Conservation (phyloP, 2,888 invertebrate species). For the Drosophila nr. fundita region DNA sequence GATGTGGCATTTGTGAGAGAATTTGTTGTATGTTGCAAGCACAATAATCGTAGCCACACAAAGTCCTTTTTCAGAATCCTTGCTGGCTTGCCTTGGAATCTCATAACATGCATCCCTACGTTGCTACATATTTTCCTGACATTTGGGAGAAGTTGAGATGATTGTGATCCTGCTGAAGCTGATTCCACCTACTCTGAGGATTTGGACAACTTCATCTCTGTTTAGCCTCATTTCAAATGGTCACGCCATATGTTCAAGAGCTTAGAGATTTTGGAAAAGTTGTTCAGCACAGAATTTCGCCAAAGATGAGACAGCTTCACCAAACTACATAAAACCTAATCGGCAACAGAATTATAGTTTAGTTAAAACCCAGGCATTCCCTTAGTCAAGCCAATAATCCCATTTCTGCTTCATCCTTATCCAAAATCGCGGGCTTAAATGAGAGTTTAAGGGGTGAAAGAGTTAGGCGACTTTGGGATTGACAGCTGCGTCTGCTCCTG, state of each 20-base stretch:
- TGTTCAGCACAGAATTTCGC: neutral
- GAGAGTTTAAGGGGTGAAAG: slow-evolving; percentile 82
- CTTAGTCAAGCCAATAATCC: neutral
- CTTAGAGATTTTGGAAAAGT: neutral
- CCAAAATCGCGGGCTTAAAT: slow-evolving; percentile 75
- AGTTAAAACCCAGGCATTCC: neutral
- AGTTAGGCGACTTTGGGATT: slow-evolving; percentile 65
- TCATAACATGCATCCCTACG: no score
- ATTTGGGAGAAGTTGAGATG: no score
- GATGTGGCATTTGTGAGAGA: neutral
- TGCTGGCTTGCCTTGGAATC: no score
- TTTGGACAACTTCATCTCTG: no score
- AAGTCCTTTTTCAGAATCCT: neutral
- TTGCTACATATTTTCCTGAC: no score
- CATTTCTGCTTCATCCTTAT: slow-evolving; percentile 57
- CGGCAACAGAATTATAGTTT: neutral
- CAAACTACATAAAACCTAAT: neutral
- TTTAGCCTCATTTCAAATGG: no score
- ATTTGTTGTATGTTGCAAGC: neutral
- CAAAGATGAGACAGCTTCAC: neutral
- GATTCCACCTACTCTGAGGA: no score
- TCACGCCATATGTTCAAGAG: neutral
- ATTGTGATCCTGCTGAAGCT: no score
- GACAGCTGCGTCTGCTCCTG: slow-evolving; percentile 9
- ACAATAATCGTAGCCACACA: neutral